Conservation (phyloP, 1,140 invertebrate species). For the Ladona fulva region DNA sequence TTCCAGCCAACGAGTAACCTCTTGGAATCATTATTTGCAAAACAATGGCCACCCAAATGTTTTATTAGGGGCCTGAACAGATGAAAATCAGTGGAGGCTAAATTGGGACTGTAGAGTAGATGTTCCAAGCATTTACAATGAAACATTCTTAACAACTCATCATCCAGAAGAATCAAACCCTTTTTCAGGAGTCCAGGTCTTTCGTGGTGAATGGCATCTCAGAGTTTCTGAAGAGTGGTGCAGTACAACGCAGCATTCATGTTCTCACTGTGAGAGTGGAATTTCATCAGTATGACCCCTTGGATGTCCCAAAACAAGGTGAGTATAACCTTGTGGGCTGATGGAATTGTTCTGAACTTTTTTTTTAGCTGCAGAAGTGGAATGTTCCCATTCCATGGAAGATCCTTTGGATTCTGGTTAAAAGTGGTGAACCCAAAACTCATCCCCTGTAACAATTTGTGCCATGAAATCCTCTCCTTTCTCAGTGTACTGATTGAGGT, state of each 20-base stretch:
- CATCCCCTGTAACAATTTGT: too few relatives aligned
- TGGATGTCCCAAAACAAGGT: too few relatives aligned
- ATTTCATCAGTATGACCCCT: too few relatives aligned
- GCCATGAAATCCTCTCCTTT: too few relatives aligned
- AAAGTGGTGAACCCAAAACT: too few relatives aligned
- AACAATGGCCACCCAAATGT: constrained; percentile 18
- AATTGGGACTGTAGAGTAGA: background rate
- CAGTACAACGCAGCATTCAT: background rate
- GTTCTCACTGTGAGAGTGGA: too few relatives aligned
- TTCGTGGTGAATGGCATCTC: background rate
- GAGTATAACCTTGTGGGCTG: too few relatives aligned
- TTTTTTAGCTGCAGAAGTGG: too few relatives aligned
- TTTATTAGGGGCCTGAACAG: constrained; percentile 15
- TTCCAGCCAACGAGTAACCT: background rate
- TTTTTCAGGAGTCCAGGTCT: background rate
- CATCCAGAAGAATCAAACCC: background rate
- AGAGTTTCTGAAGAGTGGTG: background rate
- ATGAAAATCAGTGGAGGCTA: constrained; percentile 11
- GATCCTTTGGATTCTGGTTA: too few relatives aligned
- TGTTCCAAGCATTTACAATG: background rate
- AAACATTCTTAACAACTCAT: background rate
- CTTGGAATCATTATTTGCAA: constrained; percentile 17
- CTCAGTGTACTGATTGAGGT: too few relatives aligned
- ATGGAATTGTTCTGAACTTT: too few relatives aligned
- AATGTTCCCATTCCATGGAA: too few relatives aligned